Conservation (phyloP, 2,888 invertebrate genomes). For the Colostygia pectinataria region DNA sequence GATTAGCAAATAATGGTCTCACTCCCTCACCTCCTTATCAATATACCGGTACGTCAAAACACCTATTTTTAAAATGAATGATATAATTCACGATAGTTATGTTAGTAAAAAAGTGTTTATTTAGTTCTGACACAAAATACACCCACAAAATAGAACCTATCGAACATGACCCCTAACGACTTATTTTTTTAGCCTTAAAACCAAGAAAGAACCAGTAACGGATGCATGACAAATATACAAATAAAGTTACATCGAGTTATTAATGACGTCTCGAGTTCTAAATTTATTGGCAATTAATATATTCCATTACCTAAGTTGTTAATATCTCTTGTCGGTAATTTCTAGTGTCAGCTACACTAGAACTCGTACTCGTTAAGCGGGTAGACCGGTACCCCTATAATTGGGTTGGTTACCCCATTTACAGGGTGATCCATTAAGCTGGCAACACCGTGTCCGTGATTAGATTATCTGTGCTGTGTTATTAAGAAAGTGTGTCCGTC, state of each 20-base stretch:
- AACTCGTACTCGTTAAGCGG: conserved; percentile 30
- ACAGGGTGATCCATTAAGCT: conserved; percentile 60
- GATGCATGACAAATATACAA: not conserved
- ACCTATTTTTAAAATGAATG: too few relatives aligned
- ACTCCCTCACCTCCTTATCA: too few relatives aligned
- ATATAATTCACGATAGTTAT: too few relatives aligned
- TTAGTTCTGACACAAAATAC: too few relatives aligned
- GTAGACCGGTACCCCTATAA: conserved; percentile 43
- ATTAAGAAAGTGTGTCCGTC: conserved; percentile 54
- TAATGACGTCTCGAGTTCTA: not conserved
- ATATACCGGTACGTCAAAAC: too few relatives aligned
- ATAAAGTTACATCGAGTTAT: too few relatives aligned
- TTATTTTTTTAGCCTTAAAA: not conserved
- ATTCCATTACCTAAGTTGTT: conserved; percentile 22
- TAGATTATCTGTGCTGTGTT: conserved; percentile 56
- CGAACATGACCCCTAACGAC: not conserved
- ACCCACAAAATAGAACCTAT: too few relatives aligned
- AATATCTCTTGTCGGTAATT: conserved; percentile 23
- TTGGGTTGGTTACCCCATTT: conserved; percentile 59
- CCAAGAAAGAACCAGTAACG: not conserved
- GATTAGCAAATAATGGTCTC: too few relatives aligned
- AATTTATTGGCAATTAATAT: conserved; percentile 27
- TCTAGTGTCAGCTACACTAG: too few relatives aligned
- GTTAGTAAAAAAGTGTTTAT: too few relatives aligned
- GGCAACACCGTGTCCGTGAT: conserved; percentile 49